These are phyloP conservation scores for Mormyrus hasselquistii DNA, from an alignment of 2,797 vertebrate genomes.

Conservation along the genomic window DNA sequence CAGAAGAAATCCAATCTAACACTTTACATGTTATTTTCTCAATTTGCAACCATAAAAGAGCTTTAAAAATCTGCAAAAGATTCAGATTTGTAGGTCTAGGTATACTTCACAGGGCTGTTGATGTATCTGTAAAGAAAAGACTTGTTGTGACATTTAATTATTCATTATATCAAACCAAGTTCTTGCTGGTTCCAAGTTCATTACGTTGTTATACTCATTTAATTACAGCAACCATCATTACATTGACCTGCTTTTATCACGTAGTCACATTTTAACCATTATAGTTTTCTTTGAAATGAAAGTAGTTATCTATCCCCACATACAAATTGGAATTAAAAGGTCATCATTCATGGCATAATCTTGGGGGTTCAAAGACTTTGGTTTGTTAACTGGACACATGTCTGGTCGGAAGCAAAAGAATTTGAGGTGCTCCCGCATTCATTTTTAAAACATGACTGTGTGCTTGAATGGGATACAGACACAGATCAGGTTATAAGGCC, in stretches of 20 bases:
- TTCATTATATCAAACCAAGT: neutral
- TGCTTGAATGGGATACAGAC: neutral
- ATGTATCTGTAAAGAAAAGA: neutral
- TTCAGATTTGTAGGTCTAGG: neutral
- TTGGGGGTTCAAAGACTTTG: neutral
- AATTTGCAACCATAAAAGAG: neutral
- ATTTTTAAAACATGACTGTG: neutral
- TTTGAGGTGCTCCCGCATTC: neutral
- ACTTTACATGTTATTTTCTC: neutral
- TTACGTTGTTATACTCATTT: neutral
- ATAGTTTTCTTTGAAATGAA: neutral
- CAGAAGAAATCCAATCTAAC: neutral
- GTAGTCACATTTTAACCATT: neutral
- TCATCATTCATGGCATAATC: neutral
- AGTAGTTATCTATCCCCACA: neutral
- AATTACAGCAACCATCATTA: neutral
- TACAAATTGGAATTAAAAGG: neutral
- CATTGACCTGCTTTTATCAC: neutral
- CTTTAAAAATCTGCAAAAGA: constrained; percentile 6
- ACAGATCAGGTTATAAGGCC: neutral
- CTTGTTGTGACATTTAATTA: neutral
- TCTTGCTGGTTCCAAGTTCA: neutral
- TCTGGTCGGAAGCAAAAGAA: neutral
- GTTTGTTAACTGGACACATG: neutral
- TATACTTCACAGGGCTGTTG: neutral